A percentile compares a stretch with the other conserved stretches of the same genome.
These are phyloP conservation scores for Clarias batrachus DNA, from an alignment of 2,113 vertebrate species.

Conservation along the genomic window DNA sequence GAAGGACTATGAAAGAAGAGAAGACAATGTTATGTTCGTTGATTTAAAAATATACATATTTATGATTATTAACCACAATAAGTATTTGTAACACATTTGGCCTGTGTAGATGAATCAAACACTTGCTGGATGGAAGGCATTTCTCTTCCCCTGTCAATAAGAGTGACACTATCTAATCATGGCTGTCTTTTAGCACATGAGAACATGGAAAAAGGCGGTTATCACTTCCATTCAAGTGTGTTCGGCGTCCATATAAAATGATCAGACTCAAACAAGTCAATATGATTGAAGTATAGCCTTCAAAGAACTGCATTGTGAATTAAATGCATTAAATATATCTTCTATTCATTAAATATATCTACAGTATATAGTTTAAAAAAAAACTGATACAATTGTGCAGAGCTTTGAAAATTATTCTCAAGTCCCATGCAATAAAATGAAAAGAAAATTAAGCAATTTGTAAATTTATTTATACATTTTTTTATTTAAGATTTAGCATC, in stretches of 20 bases:
- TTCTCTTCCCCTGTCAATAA: neutral
- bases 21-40: neutral
- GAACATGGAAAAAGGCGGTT: neutral
- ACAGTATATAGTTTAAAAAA: neutral
- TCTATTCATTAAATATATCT: neutral
- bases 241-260: neutral
- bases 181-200: neutral
- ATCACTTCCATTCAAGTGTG: neutral
- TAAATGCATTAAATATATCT: neutral
- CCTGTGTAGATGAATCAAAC: neutral
- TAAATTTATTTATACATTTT: slow-evolving; percentile 1
- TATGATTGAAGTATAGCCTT: neutral
- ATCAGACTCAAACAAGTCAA: neutral
- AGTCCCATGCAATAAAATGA: neutral
- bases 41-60: neutral
- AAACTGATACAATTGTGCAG: neutral
- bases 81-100: neutral
- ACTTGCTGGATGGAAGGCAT: neutral
- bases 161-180: neutral
- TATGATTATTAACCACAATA: neutral
- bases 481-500: neutral
- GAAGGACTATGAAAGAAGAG: neutral
- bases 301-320: neutral
- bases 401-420: neutral
- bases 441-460: neutral